Conservation (phyloP, 2,797 vertebrate genomes). For the Chromis chromis region DNA sequence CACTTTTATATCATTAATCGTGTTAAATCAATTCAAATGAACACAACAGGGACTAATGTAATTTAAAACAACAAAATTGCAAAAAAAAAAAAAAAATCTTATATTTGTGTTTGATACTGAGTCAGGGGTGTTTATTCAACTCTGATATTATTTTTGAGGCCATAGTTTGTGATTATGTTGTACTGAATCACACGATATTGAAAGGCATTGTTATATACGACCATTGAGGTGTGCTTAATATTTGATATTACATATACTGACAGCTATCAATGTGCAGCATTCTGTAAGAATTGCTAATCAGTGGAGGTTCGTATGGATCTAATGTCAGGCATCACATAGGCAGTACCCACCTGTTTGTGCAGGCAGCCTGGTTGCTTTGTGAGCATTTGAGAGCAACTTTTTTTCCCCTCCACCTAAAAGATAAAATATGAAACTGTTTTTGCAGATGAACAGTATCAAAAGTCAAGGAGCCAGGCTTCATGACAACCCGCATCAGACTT, state of each 20-base stretch:
- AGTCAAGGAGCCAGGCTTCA: constrained; percentile 65
- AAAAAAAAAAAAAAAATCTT: no score
- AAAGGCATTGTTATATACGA: background rate
- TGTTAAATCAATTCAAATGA: no score
- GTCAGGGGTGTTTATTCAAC: no score
- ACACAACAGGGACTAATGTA: no score
- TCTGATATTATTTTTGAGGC: no score
- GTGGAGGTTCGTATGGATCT: no score
- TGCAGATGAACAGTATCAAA: constrained; percentile 62
- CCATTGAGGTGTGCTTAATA: background rate
- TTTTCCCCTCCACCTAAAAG: background rate
- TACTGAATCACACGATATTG: background rate
- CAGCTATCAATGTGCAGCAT: background rate
- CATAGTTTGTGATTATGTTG: no score
- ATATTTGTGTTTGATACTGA: no score
- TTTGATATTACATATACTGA: background rate
- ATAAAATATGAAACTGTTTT: constrained; percentile 48
- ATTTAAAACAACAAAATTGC: no score
- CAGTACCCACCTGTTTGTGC: constrained; percentile 11
- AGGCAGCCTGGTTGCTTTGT: constrained; percentile 5
- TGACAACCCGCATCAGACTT: constrained; percentile 72
- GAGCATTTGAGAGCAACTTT: constrained; percentile 25
- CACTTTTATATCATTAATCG: no score
- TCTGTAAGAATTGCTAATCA: background rate
- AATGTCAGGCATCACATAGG: background rate